Evolutionary conservation across 2,797 vertebrate species (phyloP).

Genomic region (Gorsachius magnificus): DNA sequence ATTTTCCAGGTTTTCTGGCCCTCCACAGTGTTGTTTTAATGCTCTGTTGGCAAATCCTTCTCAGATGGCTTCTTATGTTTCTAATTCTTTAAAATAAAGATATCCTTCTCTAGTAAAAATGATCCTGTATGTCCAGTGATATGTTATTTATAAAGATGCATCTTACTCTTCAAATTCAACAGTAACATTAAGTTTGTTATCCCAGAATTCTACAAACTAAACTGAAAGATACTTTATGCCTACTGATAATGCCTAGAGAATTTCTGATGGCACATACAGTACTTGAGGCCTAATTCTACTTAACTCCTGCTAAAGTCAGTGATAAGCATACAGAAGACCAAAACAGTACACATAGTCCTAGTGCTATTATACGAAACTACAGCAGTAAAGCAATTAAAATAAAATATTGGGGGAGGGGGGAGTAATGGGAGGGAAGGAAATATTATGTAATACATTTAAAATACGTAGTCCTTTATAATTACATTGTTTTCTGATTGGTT

Average conservation of each 20-base stretch:
- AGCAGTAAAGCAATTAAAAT: not conserved
- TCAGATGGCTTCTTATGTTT: not conserved
- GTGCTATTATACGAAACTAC: not conserved
- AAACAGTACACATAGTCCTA: not conserved
- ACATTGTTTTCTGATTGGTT: not conserved
- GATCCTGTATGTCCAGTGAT: not conserved
- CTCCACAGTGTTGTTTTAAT: not conserved
- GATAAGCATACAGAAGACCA: not conserved
- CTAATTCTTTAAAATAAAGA: not conserved
- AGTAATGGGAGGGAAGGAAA: not conserved
- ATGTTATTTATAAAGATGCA: not conserved
- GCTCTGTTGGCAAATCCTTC: not conserved
- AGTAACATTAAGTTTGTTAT: not conserved
- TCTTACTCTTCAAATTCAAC: not conserved
- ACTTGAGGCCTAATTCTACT: not conserved
- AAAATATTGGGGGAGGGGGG: not conserved
- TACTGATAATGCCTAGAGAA: not conserved
- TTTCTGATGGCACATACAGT: not conserved
- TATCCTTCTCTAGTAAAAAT: not conserved
- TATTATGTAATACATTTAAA: not conserved
- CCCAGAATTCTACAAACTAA: not conserved
- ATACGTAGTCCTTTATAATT: not conserved
- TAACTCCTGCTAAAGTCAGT: not conserved
- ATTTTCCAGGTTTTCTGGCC: constrained; percentile 44
- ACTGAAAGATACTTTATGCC: not conserved